phyloP scores from a whole-genome alignment of 2,888 invertebrate genomes.

The Melanotus villosus region DNA sequence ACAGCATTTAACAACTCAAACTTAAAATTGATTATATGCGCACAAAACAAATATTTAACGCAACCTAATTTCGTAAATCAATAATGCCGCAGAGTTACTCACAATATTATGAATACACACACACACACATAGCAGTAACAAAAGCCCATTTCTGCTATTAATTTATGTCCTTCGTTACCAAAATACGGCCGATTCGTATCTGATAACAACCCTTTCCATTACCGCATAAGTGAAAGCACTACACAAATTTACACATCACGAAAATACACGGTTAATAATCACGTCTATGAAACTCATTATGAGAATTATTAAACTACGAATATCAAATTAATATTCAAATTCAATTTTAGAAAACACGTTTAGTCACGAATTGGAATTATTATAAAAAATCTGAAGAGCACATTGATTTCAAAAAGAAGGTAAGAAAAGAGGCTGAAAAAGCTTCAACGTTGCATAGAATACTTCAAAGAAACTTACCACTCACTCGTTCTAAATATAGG shows the following conservation, averaged over 20 bases:
- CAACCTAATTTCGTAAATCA: constrained; percentile 1
- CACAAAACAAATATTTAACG: too few relatives aligned
- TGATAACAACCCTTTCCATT: constrained; percentile 11
- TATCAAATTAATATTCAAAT: too few relatives aligned
- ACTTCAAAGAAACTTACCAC: too few relatives aligned
- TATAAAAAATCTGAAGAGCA: too few relatives aligned
- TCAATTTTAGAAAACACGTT: too few relatives aligned
- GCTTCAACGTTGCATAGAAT: too few relatives aligned
- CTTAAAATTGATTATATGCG: too few relatives aligned
- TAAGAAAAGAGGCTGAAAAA: too few relatives aligned
- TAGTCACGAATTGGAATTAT: too few relatives aligned
- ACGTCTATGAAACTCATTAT: constrained; percentile 8
- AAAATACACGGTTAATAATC: constrained; percentile 8
- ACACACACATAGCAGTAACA: not conserved
- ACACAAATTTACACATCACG: constrained; percentile 2
- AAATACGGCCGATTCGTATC: not conserved
- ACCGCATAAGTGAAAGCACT: not conserved
- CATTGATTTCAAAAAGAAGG: too few relatives aligned
- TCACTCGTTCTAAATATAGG: too few relatives aligned
- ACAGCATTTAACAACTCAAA: too few relatives aligned
- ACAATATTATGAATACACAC: constrained; percentile 3
- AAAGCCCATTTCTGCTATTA: constrained; percentile 3
- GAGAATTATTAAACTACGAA: constrained; percentile 5
- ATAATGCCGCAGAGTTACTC: constrained; percentile 25
- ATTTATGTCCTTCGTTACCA: not conserved